These are phyloP conservation scores for Zonitis immaculata DNA, from an alignment of 2,888 invertebrate species.

Conservation along the genomic window DNA sequence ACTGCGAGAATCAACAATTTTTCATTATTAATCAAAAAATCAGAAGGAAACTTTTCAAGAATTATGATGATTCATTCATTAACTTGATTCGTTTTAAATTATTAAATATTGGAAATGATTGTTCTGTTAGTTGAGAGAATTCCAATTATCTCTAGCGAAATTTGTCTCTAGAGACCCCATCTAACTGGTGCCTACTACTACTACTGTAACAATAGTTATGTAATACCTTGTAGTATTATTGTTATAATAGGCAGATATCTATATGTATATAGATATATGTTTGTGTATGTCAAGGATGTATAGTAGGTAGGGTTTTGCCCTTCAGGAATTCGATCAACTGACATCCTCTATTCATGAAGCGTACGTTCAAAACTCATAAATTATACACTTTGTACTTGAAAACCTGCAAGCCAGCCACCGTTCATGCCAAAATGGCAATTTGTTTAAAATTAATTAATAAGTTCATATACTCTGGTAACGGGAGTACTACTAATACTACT, in stretches of 20 bases:
- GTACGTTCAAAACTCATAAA: conserved; percentile 35
- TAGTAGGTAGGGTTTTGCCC: conserved; percentile 8
- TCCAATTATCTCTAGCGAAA: background rate
- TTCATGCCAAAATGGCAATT: conserved; percentile 39
- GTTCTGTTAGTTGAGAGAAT: background rate
- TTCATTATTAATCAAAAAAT: too few species aligned
- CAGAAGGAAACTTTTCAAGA: too few species aligned
- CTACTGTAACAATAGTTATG: background rate
- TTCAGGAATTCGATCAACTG: conserved; percentile 32
- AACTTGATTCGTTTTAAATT: background rate
- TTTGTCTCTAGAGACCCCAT: background rate
- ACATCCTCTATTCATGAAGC: conserved; percentile 29
- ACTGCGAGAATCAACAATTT: background rate
- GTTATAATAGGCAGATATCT: background rate
- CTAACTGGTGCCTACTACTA: too few species aligned
- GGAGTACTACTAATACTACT: background rate
- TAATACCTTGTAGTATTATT: background rate
- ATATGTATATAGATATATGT: background rate
- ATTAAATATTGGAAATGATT: background rate
- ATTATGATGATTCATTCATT: too few species aligned
- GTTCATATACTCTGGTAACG: conserved; percentile 34
- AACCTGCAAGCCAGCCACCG: conserved; percentile 31
- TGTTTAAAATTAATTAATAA: conserved; percentile 44
- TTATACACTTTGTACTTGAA: conserved; percentile 35
- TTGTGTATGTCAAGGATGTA: background rate